Evolutionary conservation across 2,797 vertebrate species (phyloP), one percentile per base, ranked within the genome.

Genomic region (Erithacus rubecula): DNA sequence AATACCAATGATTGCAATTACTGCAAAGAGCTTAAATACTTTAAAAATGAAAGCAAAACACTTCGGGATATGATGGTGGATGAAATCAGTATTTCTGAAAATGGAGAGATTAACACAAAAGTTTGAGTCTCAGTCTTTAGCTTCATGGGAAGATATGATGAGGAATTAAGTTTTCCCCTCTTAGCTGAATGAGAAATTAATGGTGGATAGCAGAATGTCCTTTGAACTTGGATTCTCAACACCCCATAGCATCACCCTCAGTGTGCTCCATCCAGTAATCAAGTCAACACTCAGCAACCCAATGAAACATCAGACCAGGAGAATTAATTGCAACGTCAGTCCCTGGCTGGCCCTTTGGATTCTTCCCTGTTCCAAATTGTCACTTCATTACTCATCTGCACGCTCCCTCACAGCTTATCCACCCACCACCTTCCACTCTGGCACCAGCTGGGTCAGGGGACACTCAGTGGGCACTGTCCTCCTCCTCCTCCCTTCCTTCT

Each of bases 371-470:
- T 84, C 90, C 63, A 82, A 81, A 70, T 16, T 34, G 11, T 83
- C 82, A 71, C 53, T 83, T 92, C 53, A 87, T 92, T 87, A 93
- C 65, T 83, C 83, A 87, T 88, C 67, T 85, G 41, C 37, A 47
- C 0, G 0, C 65, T 89, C 39, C 27, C 84, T 93, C 82, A 67
- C 58, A 62, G 55, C 10, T 76, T 71, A 52, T 51, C 81, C 49
- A 64, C 70, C 27, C 62, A 14, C 41, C 76, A 36, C 47, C 41
- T 86, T 84, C 74, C 83, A n/a, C 70, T 36, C 65, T 37, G 70
- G 77, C 59, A 58, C 47, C 55, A 69, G 19, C 12, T 36, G 53
- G 77, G 67, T 92, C 80, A 82, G 1, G 17, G 86, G 77, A 91
- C 59, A 19, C 64, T 71, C 80, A 5, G 23, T 37, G n/a, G 44